A percentile compares a stretch with the other conserved stretches of the same genome.
Conservation (phyloP, 2,113 vertebrate species). For the Terrapene triunguis region DNA sequence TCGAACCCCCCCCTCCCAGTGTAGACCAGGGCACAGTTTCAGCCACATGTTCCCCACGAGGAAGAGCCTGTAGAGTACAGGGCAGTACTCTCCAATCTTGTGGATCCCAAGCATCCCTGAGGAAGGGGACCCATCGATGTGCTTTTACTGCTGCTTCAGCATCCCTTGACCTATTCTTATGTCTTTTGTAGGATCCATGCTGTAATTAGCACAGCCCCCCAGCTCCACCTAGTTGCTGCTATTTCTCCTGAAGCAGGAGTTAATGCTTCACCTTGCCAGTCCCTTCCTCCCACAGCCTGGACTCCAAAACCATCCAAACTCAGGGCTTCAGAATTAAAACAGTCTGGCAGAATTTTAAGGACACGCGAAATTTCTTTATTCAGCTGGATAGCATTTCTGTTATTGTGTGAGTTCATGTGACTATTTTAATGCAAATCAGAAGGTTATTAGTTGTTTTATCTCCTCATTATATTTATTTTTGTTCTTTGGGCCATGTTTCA, state of each 20-base stretch:
- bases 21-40: not conserved
- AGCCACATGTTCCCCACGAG: not conserved
- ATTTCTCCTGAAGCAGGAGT: not conserved
- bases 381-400: constrained; percentile 26
- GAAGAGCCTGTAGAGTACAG: not conserved
- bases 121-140: not conserved
- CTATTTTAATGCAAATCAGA: constrained; percentile 66
- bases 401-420: not conserved
- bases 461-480: constrained; percentile 54
- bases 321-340: accelerated
- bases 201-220: not conserved
- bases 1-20: no score
- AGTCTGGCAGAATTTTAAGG: constrained; percentile 28
- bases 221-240: not conserved
- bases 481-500: constrained; percentile 47
- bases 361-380: constrained; percentile 34
- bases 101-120: not conserved
- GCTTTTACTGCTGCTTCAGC: not conserved
- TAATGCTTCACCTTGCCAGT: not conserved
- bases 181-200: accelerated
- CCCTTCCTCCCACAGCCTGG: not conserved
- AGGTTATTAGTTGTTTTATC: constrained; percentile 40
- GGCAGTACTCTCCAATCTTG: not conserved
- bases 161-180: not conserved
- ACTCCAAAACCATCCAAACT: not conserved